Base-by-base conservation (phyloP, 2,113 vertebrate genomes). In the Agapornis roseicollis region DNA sequence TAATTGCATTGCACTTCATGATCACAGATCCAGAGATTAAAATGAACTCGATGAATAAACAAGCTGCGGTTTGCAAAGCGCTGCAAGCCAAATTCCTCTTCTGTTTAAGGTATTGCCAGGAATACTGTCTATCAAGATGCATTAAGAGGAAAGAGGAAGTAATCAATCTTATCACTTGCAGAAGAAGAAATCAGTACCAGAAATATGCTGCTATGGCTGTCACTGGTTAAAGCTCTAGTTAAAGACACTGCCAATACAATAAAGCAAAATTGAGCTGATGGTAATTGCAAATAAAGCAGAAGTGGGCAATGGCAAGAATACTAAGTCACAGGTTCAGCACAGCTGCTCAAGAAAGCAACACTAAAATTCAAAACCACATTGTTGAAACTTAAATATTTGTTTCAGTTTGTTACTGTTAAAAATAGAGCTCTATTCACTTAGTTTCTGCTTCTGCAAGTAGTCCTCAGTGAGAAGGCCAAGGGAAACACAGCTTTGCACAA, bases 361-460 rank as follows among this genome's bases (percentile, higher is more conserved):
- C 41, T 47, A 23, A 89, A 89, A 33, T 7, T 42, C 41, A 23
- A 52, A 71, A 19, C 33, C 49, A 81, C 29, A 15, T 11, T 65
- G 33, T 28, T 60, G 60, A 37, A 68, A 74, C 25, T 11, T n/a
- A 28, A 83, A 19, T 18, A 68, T n/a, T 87, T 0, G 4, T 50
- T 84, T 49, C 2, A 44, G 61, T 35, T 18, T 50, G 22, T 63
- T 64, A 20, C 6, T 76, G 50, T 64, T 60, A 64, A 76, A 83
- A 83, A 25, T 4, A 4, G 46, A 25, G 37, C 16, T 82, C 35
- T 53, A 1, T 8, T 58, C 0, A 0, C 19, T 37, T 12, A 35
- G 10, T 15, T 66, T 33, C 50, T 29, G 12, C 31, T 64, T 12
- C 49, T 89, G 41, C 25, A 25, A 20, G 8, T 42, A 60, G 55